Evolutionary conservation across 2,888 invertebrate genomes (phyloP).

Genomic region (Epirrita christyi): DNA sequence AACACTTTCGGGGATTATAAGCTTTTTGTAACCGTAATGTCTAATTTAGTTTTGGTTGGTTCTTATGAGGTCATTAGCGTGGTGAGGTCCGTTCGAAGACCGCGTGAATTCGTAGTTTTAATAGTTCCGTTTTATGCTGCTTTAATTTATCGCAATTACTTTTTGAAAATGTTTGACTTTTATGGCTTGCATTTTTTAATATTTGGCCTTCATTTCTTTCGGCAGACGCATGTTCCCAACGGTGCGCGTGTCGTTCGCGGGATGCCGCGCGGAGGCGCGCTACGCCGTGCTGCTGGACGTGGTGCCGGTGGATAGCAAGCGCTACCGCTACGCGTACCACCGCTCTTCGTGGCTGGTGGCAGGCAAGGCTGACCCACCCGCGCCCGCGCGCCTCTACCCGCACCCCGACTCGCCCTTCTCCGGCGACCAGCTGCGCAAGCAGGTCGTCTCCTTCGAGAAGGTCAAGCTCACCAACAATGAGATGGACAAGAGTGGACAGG

Average conservation of each 20-base stretch:
- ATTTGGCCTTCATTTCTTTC: conserved; percentile 23
- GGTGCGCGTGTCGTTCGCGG: conserved; percentile 96
- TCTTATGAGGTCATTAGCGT: conserved; percentile 76
- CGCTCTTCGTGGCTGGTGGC: conserved; percentile 99
- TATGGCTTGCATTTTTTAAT: conserved; percentile 33
- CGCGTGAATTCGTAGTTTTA: conserved; percentile 54
- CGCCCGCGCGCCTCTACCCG: conserved; percentile 95
- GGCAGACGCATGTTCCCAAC: conserved; percentile 99
- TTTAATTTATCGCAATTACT: conserved; percentile 60
- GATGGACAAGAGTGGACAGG: conserved; percentile 98
- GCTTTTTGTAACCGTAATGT: conserved; percentile 75
- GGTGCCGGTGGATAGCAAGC: conserved; percentile 97
- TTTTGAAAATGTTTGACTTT: conserved; percentile 28
- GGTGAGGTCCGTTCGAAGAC: conserved; percentile 56
- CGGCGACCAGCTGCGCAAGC: conserved; percentile 97
- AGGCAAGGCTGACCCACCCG: conserved; percentile 98
- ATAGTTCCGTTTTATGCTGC: conserved; percentile 58
- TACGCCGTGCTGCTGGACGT: conserved; percentile 98
- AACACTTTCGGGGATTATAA: conserved; percentile 76
- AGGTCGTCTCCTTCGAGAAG: conserved; percentile 99
- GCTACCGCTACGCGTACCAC: conserved; percentile 99
- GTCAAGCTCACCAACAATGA: conserved; percentile 99
- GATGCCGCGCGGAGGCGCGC: conserved; percentile 91
- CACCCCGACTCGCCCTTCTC: conserved; percentile 99
- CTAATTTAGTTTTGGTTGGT: conserved; percentile 75